A percentile compares a stretch with the other conserved stretches of the same genome.
phyloP scores from a whole-genome alignment of 2,888 invertebrate genomes.

The Pristionchus maxplancki region DNA sequence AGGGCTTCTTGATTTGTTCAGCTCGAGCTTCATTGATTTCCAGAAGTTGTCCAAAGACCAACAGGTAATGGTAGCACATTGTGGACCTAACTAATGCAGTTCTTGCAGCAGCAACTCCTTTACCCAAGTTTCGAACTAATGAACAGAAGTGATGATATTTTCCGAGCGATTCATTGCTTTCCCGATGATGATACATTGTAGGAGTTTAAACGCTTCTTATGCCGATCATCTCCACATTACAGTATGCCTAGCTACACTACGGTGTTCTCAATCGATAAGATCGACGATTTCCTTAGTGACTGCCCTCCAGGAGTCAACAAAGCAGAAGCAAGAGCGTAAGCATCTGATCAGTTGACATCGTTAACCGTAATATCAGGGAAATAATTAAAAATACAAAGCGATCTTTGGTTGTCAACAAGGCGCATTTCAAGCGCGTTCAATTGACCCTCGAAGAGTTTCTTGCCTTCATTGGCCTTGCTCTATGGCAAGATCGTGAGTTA shows the following conservation, averaged over 20 bases:
- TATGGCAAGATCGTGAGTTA: neutral
- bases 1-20: neutral
- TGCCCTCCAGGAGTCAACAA: neutral
- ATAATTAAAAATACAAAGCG: neutral
- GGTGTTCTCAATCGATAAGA: neutral
- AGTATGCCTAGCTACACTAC: neutral
- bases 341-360: no score
- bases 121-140: neutral
- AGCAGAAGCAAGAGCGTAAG: neutral
- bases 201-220: neutral
- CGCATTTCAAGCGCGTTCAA: neutral
- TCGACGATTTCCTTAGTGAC: neutral
- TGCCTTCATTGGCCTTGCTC: neutral
- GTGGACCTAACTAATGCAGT: neutral
- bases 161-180: neutral
- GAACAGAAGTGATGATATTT: neutral
- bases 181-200: neutral
- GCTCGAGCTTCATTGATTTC: neutral
- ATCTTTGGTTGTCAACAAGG: neutral
- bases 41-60: neutral
- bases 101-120: neutral
- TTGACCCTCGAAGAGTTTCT: neutral
- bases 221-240: no score
- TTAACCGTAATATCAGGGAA: neutral
- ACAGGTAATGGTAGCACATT: neutral